Percentiles rank a stretch among this genome's conserved stretches.
These are phyloP conservation scores for Mustela nigripes DNA, from an alignment of 2,113 vertebrate genomes.

Conservation along the genomic window DNA sequence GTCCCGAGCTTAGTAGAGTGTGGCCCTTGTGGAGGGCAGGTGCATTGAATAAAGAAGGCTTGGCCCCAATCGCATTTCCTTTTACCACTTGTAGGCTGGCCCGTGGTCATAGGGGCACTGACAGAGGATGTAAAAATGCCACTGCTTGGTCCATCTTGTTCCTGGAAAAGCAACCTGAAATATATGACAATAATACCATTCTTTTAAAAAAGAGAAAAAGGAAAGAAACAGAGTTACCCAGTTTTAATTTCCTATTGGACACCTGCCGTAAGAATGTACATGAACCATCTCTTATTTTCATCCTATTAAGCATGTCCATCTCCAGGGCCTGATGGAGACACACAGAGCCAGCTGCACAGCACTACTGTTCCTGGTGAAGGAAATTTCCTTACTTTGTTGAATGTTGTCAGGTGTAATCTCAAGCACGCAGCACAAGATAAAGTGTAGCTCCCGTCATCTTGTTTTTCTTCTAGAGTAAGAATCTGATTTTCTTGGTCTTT, in stretches of 20 bases:
- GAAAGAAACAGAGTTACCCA: not conserved
- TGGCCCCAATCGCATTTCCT: not conserved
- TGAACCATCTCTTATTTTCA: not conserved
- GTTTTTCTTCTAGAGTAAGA: constrained; percentile 11
- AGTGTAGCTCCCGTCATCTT: not conserved
- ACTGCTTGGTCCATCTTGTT: not conserved
- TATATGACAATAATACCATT: not conserved
- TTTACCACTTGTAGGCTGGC: not conserved
- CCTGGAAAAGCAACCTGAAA: not conserved
- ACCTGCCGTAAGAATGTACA: not conserved
- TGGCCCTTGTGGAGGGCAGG: not conserved
- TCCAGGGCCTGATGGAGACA: not conserved
- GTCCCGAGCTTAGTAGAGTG: not conserved
- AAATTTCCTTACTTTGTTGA: constrained; percentile 13
- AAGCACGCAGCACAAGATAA: not conserved
- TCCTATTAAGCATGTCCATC: not conserved
- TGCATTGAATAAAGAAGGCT: not conserved
- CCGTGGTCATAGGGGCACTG: not conserved
- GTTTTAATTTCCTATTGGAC: not conserved
- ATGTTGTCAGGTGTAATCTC: constrained; percentile 26
- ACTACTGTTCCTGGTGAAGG: not conserved
- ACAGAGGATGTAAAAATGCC: not conserved
- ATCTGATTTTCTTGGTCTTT: constrained; percentile 39
- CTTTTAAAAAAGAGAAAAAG: not conserved
- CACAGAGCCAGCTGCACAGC: not conserved